Percentiles rank a stretch among this genome's conserved stretches.
Evolutionary conservation across 2,797 vertebrate species (phyloP).

Genomic region (Enteromius anoplus): DNA sequence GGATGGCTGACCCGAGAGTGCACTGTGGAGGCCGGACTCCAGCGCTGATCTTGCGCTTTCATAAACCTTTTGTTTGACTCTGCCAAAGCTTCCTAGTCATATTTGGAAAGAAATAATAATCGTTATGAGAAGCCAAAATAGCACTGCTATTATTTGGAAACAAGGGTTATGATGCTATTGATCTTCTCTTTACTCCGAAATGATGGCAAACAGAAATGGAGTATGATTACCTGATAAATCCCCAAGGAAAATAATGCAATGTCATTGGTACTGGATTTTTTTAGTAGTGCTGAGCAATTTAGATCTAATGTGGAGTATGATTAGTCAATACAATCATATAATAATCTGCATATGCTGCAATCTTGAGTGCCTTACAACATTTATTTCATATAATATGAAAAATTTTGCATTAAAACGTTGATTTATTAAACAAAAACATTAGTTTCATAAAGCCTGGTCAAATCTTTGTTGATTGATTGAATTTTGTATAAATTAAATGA

Average conservation of each 20-base stretch:
- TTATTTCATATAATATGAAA: not conserved
- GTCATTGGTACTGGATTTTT: not conserved
- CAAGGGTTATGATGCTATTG: not conserved
- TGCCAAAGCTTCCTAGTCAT: not conserved
- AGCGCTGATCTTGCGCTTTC: slow-evolving; percentile 25
- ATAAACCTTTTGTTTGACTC: slow-evolving; percentile 44
- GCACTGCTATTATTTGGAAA: not conserved
- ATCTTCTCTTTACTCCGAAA: not conserved
- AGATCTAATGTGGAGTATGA: not conserved
- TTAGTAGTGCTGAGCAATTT: not conserved
- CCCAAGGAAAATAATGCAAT: not conserved
- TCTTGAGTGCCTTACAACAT: not conserved
- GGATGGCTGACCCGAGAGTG: slow-evolving; percentile 58
- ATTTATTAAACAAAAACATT: not conserved
- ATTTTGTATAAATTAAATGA: no score
- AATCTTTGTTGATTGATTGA: no score
- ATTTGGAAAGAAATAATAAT: slow-evolving; percentile 18
- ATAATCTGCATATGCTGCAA: no score
- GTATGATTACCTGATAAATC: not conserved
- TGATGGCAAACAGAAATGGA: not conserved
- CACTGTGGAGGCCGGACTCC: slow-evolving; percentile 45
- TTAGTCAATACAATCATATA: not conserved
- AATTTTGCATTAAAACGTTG: not conserved
- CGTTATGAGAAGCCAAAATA: not conserved
- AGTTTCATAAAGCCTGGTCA: not conserved